These are phyloP conservation scores for Aix galericulata DNA, from an alignment of 2,113 vertebrate genomes.

Conservation along the genomic window DNA sequence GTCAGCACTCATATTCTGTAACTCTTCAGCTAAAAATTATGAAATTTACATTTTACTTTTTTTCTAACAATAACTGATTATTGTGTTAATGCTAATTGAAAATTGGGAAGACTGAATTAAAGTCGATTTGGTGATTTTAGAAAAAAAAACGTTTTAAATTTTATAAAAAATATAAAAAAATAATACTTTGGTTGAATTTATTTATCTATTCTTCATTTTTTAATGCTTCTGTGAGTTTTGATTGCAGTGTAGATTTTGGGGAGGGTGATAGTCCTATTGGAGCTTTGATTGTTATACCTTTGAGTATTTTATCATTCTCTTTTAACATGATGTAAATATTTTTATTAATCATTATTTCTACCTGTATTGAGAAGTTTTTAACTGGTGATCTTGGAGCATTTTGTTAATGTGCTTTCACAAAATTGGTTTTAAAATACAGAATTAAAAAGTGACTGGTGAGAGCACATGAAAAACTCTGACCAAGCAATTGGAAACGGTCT, in stretches of 20 bases:
- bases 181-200: constrained; percentile 10
- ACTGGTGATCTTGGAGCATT: neutral
- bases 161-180: too few relatives aligned
- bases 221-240: neutral
- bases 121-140: neutral
- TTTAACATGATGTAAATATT: neutral
- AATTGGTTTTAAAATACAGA: neutral
- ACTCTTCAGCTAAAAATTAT: neutral
- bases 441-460: neutral
- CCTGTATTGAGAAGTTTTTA: neutral
- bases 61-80: neutral
- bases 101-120: constrained; percentile 38
- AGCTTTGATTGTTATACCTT: neutral
- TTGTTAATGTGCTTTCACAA: neutral
- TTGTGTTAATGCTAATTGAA: constrained; percentile 60
- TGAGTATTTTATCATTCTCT: neutral
- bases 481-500: neutral
- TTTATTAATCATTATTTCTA: neutral
- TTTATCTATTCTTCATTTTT: constrained; percentile 63
- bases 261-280: neutral
- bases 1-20: neutral
- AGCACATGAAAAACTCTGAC: neutral
- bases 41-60: neutral
- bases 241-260: constrained; percentile 6
- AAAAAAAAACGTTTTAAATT: neutral